Conservation (phyloP, 2,797 vertebrate genomes). For the Malurus splendens region DNA sequence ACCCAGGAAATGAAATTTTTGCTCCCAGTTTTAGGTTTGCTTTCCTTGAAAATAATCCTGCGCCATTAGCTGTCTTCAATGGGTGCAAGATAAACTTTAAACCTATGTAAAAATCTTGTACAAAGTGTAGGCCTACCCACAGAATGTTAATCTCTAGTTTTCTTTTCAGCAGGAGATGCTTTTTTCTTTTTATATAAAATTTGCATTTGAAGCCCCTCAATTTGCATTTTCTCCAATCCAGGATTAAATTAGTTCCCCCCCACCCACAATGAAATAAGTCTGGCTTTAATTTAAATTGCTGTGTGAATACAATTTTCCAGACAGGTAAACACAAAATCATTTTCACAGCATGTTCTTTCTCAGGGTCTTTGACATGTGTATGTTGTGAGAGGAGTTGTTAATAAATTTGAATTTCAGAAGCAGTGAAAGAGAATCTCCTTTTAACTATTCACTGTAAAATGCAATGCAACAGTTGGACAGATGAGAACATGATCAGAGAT, state of each 20-base stretch:
- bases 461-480: neutral
- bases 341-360: constrained; percentile 60
- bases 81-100: constrained; percentile 2
- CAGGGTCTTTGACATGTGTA: constrained; percentile 3
- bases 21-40: neutral
- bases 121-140: constrained; percentile 33
- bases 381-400: constrained; percentile 20
- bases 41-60: neutral
- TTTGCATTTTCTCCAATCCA: constrained; percentile 67
- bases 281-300: constrained; percentile 70
- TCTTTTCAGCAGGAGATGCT: constrained; percentile 54
- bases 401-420: constrained; percentile 40
- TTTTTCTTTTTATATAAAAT: constrained; percentile 60
- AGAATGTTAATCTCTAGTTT: constrained; percentile 64
- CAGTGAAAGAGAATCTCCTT: constrained; percentile 29
- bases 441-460: constrained; percentile 3
- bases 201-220: constrained; percentile 72
- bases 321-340: constrained; percentile 69
- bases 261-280: constrained; percentile 45
- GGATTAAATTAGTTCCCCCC: constrained; percentile 39
- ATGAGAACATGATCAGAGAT: constrained; percentile 10
- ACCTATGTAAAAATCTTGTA: constrained; percentile 48
- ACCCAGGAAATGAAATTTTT: neutral
- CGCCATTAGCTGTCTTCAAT: neutral
- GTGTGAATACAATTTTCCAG: constrained; percentile 71